phyloP scores from a whole-genome alignment of 2,113 vertebrate genomes.

The Hippoglossus stenolepis region DNA sequence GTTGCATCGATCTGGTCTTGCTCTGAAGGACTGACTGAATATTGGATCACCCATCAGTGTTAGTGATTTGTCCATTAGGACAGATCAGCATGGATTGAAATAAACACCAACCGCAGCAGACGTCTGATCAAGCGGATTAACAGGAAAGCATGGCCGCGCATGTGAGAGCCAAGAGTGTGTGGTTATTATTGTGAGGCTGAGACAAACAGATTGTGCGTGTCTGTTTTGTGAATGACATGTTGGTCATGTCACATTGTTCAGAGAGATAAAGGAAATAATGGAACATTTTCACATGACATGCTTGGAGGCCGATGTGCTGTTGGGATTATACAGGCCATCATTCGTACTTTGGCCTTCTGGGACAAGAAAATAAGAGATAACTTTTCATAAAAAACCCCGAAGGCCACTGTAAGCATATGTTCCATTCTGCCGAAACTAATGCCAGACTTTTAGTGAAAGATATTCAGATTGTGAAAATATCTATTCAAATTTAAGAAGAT shows the following conservation, averaged over 20 bases:
- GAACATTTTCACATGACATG: too few species aligned
- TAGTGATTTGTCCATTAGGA: not conserved
- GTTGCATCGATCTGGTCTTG: slow-evolving; percentile 3
- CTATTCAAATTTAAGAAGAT: too few species aligned
- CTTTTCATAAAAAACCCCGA: not conserved
- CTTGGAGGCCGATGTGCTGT: too few species aligned
- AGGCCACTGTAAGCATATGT: not conserved
- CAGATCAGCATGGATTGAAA: not conserved
- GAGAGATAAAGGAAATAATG: too few species aligned
- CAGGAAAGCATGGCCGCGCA: slow-evolving; percentile 4
- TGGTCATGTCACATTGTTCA: too few species aligned
- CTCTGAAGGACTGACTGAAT: slow-evolving; percentile 1
- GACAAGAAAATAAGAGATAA: too few species aligned
- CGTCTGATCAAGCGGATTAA: slow-evolving; percentile 1
- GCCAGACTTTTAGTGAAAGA: not conserved
- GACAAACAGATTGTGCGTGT: not conserved
- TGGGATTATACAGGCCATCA: too few species aligned
- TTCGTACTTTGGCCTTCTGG: not conserved
- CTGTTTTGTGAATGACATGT: too few species aligned
- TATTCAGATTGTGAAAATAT: too few species aligned
- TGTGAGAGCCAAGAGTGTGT: not conserved
- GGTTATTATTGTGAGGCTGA: not conserved
- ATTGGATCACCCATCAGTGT: not conserved
- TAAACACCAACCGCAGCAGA: slow-evolving; percentile 8
- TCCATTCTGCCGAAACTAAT: not conserved